Evolutionary conservation across 2,113 vertebrate species (phyloP).

Genomic region (Falco punctatus): DNA sequence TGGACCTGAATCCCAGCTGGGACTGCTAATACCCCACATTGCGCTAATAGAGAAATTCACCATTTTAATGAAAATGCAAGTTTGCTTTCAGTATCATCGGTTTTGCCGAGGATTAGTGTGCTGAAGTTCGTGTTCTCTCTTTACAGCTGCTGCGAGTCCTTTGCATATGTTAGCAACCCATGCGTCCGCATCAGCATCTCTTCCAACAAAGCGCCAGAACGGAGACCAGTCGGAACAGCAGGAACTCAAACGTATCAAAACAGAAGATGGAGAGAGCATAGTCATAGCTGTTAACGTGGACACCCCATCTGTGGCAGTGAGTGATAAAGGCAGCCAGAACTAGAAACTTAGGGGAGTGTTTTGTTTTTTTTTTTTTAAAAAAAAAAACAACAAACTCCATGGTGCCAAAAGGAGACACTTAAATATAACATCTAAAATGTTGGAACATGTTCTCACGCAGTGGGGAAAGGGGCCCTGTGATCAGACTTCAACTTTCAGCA

Average conservation of each 20-base stretch:
- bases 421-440: constrained; percentile 74
- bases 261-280: constrained; percentile 77
- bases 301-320: constrained; percentile 70
- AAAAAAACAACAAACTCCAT: constrained; percentile 70
- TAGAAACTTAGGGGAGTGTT: constrained; percentile 68
- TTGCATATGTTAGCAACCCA: constrained; percentile 94
- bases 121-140: not conserved
- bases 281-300: constrained; percentile 81
- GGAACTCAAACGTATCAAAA: constrained; percentile 88
- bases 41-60: not conserved
- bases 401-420: constrained; percentile 91
- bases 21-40: rapidly evolving
- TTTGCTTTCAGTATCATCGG: not conserved
- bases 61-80: rapidly evolving
- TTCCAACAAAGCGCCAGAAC: constrained; percentile 95
- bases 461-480: constrained; percentile 79
- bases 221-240: constrained; percentile 84
- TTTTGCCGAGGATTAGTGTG: not conserved
- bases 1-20: not conserved
- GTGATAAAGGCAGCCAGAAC: constrained; percentile 84
- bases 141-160: constrained; percentile 86
- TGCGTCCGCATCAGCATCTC: constrained; percentile 90
- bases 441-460: constrained; percentile 74
- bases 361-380: not conserved
- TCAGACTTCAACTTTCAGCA: constrained; percentile 79